These are phyloP conservation scores for Gymnocephalus cernua DNA, from an alignment of 2,113 vertebrate genomes.

Conservation along the genomic window DNA sequence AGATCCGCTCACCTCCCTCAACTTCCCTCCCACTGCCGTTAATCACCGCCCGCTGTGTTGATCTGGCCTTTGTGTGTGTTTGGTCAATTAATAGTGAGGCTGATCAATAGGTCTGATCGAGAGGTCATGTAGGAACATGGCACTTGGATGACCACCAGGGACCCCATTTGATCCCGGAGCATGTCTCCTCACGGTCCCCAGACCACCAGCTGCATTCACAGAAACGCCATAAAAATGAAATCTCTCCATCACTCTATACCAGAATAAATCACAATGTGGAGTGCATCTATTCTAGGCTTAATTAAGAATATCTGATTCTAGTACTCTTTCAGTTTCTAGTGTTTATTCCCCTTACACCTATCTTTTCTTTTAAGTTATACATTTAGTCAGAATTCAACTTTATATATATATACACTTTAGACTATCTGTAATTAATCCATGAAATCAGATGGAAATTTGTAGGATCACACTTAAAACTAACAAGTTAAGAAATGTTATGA, in stretches of 20 bases:
- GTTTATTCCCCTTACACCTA: not conserved
- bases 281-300: not conserved
- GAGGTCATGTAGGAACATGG: constrained; percentile 80
- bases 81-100: constrained; percentile 69
- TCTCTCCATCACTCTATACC: not conserved
- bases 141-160: constrained; percentile 68
- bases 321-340: not conserved
- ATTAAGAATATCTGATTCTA: not conserved
- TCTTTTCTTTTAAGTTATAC: not conserved
- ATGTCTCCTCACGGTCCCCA: constrained; percentile 15
- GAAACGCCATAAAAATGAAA: not conserved
- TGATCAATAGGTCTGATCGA: constrained; percentile 82
- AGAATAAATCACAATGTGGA: not conserved
- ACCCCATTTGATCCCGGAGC: constrained; percentile 60
- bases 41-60: constrained; percentile 56
- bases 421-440: not conserved
- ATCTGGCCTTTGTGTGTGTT: constrained; percentile 64
- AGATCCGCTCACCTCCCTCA: constrained; percentile 1
- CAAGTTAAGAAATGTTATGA: constrained; percentile 6
- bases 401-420: not conserved
- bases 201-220: constrained; percentile 7
- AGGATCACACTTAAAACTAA: not conserved
- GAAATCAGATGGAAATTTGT: not conserved
- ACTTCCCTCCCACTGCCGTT: constrained; percentile 31
- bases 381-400: not conserved